Evolutionary conservation across 2,797 vertebrate genomes (phyloP).

Genomic region (Alcedo atthis): DNA sequence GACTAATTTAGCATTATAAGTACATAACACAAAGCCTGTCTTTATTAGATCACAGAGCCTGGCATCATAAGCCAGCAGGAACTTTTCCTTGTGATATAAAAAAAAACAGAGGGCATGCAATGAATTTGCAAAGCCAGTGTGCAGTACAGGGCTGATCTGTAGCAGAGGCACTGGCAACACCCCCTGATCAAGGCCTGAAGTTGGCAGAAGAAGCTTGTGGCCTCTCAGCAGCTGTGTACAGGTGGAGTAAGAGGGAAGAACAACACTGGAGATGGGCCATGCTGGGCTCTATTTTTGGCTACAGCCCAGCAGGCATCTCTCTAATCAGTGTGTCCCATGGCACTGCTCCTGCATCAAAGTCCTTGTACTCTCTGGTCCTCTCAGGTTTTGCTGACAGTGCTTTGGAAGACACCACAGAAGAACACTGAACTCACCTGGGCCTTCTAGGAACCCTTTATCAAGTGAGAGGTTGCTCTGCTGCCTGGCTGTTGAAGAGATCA

Average conservation of each 20-base stretch:
- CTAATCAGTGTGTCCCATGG: not conserved
- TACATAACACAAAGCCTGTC: not conserved
- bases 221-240: not conserved
- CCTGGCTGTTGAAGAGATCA: not conserved
- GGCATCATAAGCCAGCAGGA: slow-evolving; percentile 26
- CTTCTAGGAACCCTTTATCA: not conserved
- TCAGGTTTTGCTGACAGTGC: rapidly evolving
- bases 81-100: slow-evolving; percentile 27
- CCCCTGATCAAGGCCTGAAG: not conserved
- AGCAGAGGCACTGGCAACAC: not conserved
- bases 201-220: not conserved
- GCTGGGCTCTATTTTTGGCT: not conserved
- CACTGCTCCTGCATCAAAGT: not conserved
- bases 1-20: slow-evolving; percentile 58
- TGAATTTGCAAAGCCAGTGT: slow-evolving; percentile 16
- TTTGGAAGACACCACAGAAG: not conserved
- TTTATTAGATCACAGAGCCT: slow-evolving; percentile 48
- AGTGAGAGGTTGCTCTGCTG: not conserved
- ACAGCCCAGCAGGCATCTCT: not conserved
- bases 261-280: rapidly evolving
- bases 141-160: not conserved
- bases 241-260: not conserved
- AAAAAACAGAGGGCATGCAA: not conserved
- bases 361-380: not conserved
- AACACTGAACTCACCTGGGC: not conserved